Conservation (phyloP, 2,113 vertebrate species). For the Axis porcinus region DNA sequence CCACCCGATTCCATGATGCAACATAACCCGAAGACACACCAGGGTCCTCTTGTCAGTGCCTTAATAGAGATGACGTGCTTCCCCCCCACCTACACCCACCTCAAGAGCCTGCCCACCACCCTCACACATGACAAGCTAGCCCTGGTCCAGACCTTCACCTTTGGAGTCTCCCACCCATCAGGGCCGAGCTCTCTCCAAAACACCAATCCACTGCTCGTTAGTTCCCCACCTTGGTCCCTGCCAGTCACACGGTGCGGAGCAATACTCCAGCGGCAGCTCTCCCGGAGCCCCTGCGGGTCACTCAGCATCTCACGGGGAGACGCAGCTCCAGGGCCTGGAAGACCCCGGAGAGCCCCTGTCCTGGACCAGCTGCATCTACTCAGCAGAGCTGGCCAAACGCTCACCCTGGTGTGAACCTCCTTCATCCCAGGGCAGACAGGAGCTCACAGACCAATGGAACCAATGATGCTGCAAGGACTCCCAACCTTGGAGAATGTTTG, state of each 20-base stretch:
- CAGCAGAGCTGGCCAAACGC: neutral
- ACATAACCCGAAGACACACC: neutral
- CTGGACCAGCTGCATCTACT: fast-evolving
- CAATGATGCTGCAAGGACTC: neutral
- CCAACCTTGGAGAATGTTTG: fast-evolving
- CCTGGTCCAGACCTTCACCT: neutral
- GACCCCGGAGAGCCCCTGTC: neutral
- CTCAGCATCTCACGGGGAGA: neutral
- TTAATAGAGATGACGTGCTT: neutral
- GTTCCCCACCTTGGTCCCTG: neutral
- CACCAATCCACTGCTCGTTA: neutral
- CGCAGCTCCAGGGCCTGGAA: neutral
- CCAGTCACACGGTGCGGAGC: fast-evolving
- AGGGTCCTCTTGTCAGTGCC: neutral
- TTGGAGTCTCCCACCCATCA: neutral
- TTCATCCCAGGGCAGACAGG: neutral
- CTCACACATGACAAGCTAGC: neutral
- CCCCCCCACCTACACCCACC: no score
- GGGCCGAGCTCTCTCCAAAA: neutral
- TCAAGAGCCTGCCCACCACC: neutral
- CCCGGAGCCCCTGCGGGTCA: neutral
- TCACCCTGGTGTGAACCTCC: fast-evolving
- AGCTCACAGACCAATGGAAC: fast-evolving
- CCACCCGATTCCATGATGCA: neutral
- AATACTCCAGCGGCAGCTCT: neutral